phyloP scores from a whole-genome alignment of 2,888 invertebrate genomes.

The Achlya flavicornis region DNA sequence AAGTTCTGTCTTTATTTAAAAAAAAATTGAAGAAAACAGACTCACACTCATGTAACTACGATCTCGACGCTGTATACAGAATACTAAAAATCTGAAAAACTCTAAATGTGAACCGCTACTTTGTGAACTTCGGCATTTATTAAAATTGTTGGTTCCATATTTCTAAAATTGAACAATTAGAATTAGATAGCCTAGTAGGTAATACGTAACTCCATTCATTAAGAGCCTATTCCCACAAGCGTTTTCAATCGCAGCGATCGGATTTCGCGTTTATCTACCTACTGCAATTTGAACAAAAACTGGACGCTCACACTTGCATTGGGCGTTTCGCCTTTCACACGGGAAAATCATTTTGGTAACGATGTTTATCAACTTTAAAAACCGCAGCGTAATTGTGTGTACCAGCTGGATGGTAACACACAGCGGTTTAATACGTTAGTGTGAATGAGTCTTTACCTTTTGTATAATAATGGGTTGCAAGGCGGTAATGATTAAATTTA shows the following conservation, averaged over 20 bases:
- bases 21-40: no score
- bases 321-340: neutral
- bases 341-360: neutral
- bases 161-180: neutral
- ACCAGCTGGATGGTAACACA: neutral
- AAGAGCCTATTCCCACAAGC: slow-evolving; percentile 16
- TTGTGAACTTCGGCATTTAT: slow-evolving; percentile 27
- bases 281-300: slow-evolving; percentile 5
- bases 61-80: no score
- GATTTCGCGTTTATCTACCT: slow-evolving; percentile 13
- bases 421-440: neutral
- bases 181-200: neutral
- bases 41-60: no score
- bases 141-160: neutral
- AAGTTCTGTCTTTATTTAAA: no score
- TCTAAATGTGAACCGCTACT: no score
- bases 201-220: neutral
- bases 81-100: no score
- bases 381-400: neutral
- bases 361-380: neutral
- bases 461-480: no score
- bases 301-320: neutral
- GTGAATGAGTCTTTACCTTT: neutral
- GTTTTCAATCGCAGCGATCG: slow-evolving; percentile 9
- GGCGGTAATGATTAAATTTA: neutral